phyloP scores from a whole-genome alignment of 2,888 invertebrate species.

The Ennomos quercinarius region DNA sequence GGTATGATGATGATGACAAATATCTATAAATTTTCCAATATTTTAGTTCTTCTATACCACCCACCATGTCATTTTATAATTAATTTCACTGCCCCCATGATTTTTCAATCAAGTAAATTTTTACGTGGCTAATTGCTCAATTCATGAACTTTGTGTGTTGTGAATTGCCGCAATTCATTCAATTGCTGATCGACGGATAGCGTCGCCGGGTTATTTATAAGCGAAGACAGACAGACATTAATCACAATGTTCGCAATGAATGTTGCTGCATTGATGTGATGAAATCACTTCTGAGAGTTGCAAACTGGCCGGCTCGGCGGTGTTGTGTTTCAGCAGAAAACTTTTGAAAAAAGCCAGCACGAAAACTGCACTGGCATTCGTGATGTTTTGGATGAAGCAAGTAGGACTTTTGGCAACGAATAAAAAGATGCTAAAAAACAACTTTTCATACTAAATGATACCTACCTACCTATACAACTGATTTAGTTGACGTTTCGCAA shows the following conservation, averaged over 20 bases:
- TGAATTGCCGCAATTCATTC: conserved; percentile 73
- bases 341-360: background rate
- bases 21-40: background rate
- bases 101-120: conserved; percentile 61
- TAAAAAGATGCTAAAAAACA: no score
- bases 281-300: conserved; percentile 57
- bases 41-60: conserved; percentile 1
- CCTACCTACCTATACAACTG: no score
- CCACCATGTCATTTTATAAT: conserved; percentile 35
- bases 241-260: conserved; percentile 63
- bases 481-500: no score
- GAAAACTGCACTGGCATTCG: no score
- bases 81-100: conserved; percentile 48
- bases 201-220: conserved; percentile 63
- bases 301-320: background rate
- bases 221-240: conserved; percentile 58
- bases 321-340: conserved; percentile 9
- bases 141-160: conserved; percentile 55
- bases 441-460: no score
- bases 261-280: conserved; percentile 52
- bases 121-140: conserved; percentile 70
- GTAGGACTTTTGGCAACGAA: no score
- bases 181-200: conserved; percentile 76
- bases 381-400: no score
- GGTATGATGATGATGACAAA: no score